A percentile compares a stretch with the other conserved stretches of the same genome.
These are phyloP conservation scores for Choristoneura rosaceana DNA, from an alignment of 2,888 invertebrate species.

Conservation along the genomic window DNA sequence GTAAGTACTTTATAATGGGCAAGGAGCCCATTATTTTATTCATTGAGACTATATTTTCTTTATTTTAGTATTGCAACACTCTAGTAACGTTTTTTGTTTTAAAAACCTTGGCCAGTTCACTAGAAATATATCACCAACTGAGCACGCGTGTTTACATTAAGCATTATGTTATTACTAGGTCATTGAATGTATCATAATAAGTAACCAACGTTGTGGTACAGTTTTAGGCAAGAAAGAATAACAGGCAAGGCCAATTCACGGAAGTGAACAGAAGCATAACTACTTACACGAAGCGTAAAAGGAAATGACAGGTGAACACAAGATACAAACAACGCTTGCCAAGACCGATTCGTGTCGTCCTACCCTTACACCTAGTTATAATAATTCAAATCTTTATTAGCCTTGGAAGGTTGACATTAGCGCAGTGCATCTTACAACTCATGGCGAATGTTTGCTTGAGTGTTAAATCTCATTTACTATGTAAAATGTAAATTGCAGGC, in stretches of 20 bases:
- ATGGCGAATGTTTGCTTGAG: neutral
- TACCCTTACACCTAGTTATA: neutral
- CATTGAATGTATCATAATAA: neutral
- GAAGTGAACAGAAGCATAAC: constrained; percentile 3
- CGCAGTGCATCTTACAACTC: neutral
- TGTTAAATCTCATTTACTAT: neutral
- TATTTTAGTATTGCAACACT: neutral
- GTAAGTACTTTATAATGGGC: constrained; percentile 8
- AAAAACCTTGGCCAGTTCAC: neutral
- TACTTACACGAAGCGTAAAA: constrained; percentile 4
- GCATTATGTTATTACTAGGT: constrained; percentile 6
- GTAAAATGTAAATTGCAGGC: neutral
- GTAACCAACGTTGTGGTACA: neutral
- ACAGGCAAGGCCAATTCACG: constrained; percentile 8
- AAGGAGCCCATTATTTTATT: neutral
- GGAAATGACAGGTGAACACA: constrained; percentile 26
- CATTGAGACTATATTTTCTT: neutral
- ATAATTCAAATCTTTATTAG: constrained; percentile 26
- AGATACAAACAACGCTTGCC: constrained; percentile 25
- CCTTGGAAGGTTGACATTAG: constrained; percentile 20
- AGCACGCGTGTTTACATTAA: constrained; percentile 10
- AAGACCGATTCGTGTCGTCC: constrained; percentile 20
- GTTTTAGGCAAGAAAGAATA: constrained; percentile 8
- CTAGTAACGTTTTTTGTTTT: no score
- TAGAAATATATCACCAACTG: constrained; percentile 2